Conservation (phyloP, 2,113 vertebrate genomes). For the Pardalotus punctatus region DNA sequence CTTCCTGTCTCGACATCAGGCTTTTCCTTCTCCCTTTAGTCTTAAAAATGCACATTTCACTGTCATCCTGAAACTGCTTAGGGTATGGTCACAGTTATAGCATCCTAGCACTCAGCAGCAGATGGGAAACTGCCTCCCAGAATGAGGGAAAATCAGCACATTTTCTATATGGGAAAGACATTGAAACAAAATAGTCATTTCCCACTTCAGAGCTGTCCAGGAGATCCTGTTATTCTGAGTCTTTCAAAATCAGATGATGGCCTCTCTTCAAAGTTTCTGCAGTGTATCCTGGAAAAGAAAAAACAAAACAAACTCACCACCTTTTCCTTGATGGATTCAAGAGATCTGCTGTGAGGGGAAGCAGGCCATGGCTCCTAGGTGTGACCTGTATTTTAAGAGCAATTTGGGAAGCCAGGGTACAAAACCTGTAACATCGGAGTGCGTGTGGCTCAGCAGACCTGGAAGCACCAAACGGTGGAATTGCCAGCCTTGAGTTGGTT, state of each 20-base stretch:
- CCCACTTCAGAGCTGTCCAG: not conserved
- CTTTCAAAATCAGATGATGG: not conserved
- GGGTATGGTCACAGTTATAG: constrained; percentile 15
- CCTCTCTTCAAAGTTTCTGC: not conserved
- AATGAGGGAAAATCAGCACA: not conserved
- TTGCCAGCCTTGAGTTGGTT: not conserved
- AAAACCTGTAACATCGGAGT: not conserved
- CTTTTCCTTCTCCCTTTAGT: constrained; percentile 64
- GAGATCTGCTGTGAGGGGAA: not conserved
- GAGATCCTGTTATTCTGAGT: not conserved
- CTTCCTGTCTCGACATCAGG: constrained; percentile 61
- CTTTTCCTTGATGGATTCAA: not conserved
- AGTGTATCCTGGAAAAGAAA: not conserved
- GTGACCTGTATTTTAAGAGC: not conserved
- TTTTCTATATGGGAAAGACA: not conserved
- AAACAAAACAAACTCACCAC: not conserved
- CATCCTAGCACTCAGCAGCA: constrained; percentile 3
- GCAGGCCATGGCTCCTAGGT: not conserved
- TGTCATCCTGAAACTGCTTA: constrained; percentile 63
- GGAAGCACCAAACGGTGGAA: not conserved
- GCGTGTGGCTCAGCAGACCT: not conserved
- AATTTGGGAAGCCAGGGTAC: not conserved
- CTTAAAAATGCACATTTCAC: constrained; percentile 51
- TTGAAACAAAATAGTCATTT: not conserved
- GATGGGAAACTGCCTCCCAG: not conserved